Conservation (phyloP, 35 echinoderm and acorn worm species). For the Patiria miniata region DNA sequence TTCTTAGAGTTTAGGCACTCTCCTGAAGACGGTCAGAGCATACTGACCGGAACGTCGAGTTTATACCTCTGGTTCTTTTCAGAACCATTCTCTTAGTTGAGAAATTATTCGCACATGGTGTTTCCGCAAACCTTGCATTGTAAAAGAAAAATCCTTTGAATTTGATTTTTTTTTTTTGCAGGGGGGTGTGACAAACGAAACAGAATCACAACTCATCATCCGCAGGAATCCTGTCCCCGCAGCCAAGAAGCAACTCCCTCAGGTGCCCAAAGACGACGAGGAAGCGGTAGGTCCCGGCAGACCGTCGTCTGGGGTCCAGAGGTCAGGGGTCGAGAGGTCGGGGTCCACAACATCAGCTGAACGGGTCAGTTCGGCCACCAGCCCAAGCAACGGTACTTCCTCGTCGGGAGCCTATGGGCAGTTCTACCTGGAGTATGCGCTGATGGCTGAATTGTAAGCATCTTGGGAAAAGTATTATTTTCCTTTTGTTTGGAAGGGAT, state of each 20-base stretch:
- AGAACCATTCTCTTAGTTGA: too few species aligned
- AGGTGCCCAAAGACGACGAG: constrained; percentile 42
- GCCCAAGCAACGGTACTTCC: constrained; percentile 41
- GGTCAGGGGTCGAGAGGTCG: neutral
- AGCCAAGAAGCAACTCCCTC: constrained; percentile 70
- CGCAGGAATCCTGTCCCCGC: neutral
- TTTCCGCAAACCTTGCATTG: too few species aligned
- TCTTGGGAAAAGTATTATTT: neutral
- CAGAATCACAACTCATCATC: constrained; percentile 20
- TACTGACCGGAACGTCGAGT: too few species aligned
- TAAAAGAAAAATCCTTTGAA: too few species aligned
- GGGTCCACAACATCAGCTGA: neutral
- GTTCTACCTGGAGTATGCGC: constrained; percentile 93
- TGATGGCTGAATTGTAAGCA: constrained; percentile 96
- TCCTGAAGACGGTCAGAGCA: too few species aligned
- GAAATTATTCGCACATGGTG: too few species aligned
- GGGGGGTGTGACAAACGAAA: too few species aligned
- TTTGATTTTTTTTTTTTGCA: too few species aligned
- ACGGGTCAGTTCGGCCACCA: constrained; percentile 10
- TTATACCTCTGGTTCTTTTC: too few species aligned
- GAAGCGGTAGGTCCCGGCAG: neutral
- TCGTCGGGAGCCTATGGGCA: constrained; percentile 75
- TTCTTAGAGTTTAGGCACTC: too few species aligned
- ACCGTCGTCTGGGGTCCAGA: neutral
- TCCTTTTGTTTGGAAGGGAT: neutral